Evolutionary conservation across 2,113 vertebrate genomes (phyloP).

Genomic region (Cololabis saira): DNA sequence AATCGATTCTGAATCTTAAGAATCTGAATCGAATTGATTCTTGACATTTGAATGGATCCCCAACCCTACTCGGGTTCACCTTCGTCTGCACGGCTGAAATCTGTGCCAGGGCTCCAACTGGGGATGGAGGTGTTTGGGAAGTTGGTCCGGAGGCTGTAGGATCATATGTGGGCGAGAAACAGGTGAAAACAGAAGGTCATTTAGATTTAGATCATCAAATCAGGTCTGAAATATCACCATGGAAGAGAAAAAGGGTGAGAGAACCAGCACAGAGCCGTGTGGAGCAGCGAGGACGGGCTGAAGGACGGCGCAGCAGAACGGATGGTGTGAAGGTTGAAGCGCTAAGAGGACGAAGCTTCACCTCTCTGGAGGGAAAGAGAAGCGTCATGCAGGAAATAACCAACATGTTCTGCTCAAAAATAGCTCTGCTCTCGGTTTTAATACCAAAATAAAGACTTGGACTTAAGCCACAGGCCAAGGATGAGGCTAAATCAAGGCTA

Average conservation of each 20-base stretch:
- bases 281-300: constrained; percentile 3
- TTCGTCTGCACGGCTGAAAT: constrained; percentile 5
- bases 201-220: not conserved
- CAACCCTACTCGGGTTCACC: no score
- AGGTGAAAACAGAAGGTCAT: not conserved
- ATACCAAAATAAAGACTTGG: no score
- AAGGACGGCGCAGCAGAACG: not conserved
- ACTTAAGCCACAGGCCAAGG: no score
- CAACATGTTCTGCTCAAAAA: no score
- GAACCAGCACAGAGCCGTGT: not conserved
- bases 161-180: no score
- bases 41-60: no score
- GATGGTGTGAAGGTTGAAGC: constrained; percentile 9
- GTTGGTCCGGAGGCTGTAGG: not conserved
- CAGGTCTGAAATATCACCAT: not conserved
- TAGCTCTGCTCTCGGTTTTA: no score
- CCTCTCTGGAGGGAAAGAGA: not conserved
- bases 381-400: no score
- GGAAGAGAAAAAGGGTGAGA: not conserved
- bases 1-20: no score
- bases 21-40: no score
- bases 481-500: no score
- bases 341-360: not conserved
- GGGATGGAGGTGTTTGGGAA: no score
- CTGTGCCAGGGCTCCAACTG: constrained; percentile 10